These are phyloP conservation scores for Mastigias papua DNA, from an alignment of 30 jellyfish, hydroid and myxozoan genomes.

Conservation along the genomic window DNA sequence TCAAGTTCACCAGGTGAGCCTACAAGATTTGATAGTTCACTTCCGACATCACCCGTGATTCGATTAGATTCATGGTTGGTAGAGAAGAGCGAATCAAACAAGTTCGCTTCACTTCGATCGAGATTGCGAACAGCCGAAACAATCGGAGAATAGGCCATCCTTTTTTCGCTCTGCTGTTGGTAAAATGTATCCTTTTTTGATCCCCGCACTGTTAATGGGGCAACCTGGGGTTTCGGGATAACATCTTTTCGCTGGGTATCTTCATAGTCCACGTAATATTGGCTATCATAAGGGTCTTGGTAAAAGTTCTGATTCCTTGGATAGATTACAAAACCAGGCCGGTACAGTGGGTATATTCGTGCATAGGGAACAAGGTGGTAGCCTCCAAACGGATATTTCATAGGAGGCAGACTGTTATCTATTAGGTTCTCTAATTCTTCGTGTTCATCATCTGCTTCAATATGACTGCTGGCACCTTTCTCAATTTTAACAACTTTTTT, in stretches of 20 bases:
- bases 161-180: conserved; percentile 3
- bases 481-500: not conserved
- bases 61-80: conserved; percentile 40
- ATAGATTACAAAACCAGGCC: not conserved
- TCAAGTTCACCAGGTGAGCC: conserved; percentile 59
- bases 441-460: not conserved
- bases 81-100: conserved; percentile 50
- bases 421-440: not conserved
- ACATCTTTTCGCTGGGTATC: conserved; percentile 27
- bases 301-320: conserved; percentile 32
- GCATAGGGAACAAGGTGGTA: conserved; percentile 39
- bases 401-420: not conserved
- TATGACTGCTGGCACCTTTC: not conserved
- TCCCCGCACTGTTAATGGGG: conserved; percentile 17
- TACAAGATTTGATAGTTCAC: conserved; percentile 50
- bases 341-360: conserved; percentile 15
- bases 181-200: conserved; percentile 24
- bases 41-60: conserved; percentile 35
- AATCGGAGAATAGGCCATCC: conserved; percentile 60
- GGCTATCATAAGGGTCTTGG: conserved; percentile 16
- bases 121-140: conserved; percentile 68
- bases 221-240: conserved; percentile 24
- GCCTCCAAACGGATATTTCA: not conserved
- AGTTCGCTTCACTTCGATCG: conserved; percentile 61
- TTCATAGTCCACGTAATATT: conserved; percentile 17